Conservation (phyloP, 1,140 invertebrate genomes). For the Belonocnema kinseyi region DNA sequence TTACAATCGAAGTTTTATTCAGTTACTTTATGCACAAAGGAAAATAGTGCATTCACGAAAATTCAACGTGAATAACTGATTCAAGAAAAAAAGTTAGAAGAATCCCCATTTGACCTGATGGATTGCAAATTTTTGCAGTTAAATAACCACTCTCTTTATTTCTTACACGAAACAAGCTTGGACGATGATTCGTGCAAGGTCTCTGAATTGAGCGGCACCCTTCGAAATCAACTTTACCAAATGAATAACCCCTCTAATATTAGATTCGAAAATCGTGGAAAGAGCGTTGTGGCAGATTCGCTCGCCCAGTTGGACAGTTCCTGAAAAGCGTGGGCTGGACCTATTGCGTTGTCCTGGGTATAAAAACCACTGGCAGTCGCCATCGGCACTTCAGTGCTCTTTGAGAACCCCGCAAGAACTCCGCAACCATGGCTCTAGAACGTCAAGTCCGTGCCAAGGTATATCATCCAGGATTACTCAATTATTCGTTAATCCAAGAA, state of each 20-base stretch:
- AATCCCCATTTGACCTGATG: no score
- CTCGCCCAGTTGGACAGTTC: conserved; percentile 61
- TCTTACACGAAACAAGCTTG: no score
- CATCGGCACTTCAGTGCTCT: conserved; percentile 70
- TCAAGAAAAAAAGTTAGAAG: no score
- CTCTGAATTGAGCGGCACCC: conserved; percentile 41
- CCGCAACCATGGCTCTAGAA: conserved; percentile 84
- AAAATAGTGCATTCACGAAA: no score
- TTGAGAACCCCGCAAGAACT: conserved; percentile 62
- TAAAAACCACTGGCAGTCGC: conserved; percentile 60
- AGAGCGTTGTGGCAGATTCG: conserved; percentile 46
- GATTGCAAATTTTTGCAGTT: no score
- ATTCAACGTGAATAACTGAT: no score
- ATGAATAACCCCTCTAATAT: conserved; percentile 67
- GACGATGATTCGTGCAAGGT: conserved; percentile 45
- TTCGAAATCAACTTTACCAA: conserved; percentile 55
- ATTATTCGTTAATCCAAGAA: not conserved
- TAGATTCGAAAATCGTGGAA: conserved; percentile 69
- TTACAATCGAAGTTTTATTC: no score
- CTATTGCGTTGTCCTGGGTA: conserved; percentile 58
- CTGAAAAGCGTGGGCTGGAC: conserved; percentile 62
- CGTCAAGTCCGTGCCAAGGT: conserved; percentile 88
- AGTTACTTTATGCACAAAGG: no score
- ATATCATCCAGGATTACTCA: conserved; percentile 53
- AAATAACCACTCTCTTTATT: no score